Percentiles rank a stretch among this genome's conserved stretches.
Evolutionary conservation across 2,888 invertebrate genomes (phyloP).

Genomic region (Lagria hirta): DNA sequence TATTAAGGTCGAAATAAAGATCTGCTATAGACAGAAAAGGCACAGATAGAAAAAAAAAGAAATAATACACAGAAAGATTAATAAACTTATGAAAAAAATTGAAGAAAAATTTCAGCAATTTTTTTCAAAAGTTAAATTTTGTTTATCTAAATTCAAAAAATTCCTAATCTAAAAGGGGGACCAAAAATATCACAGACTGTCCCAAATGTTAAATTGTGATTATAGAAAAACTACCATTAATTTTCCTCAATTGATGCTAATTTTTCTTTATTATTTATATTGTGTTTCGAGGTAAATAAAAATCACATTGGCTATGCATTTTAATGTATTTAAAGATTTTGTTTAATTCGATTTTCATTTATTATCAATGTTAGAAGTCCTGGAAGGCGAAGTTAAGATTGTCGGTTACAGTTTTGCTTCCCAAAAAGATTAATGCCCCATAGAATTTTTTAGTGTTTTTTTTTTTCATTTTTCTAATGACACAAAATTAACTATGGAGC

Average conservation of each 20-base stretch:
- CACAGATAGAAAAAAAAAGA: slow-evolving; percentile 54
- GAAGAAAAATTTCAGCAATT: slow-evolving; percentile 29
- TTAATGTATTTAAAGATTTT: slow-evolving; percentile 9
- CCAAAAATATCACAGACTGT: slow-evolving; percentile 54
- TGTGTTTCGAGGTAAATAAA: no score
- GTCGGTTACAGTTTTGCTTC: slow-evolving; percentile 37
- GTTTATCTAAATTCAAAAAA: slow-evolving; percentile 20
- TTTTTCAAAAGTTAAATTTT: no score
- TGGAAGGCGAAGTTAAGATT: slow-evolving; percentile 38
- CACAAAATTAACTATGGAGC: slow-evolving; percentile 17
- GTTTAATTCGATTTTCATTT: slow-evolving; percentile 16
- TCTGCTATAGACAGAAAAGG: slow-evolving; percentile 52
- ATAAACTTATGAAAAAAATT: no score
- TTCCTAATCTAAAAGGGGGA: slow-evolving; percentile 42
- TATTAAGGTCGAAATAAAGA: slow-evolving; percentile 46
- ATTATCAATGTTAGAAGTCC: slow-evolving; percentile 25
- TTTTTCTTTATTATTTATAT: no score
- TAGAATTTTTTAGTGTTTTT: slow-evolving; percentile 9
- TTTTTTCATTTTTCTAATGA: no score
- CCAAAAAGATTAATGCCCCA: slow-evolving; percentile 27
- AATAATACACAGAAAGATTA: slow-evolving; percentile 38
- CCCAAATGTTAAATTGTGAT: slow-evolving; percentile 33
- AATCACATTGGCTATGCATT: slow-evolving; percentile 10
- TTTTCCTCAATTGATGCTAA: no score
- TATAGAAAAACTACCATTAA: background rate